Evolutionary conservation across 2,113 vertebrate species (phyloP).

Genomic region (Syngnathus scovelli): DNA sequence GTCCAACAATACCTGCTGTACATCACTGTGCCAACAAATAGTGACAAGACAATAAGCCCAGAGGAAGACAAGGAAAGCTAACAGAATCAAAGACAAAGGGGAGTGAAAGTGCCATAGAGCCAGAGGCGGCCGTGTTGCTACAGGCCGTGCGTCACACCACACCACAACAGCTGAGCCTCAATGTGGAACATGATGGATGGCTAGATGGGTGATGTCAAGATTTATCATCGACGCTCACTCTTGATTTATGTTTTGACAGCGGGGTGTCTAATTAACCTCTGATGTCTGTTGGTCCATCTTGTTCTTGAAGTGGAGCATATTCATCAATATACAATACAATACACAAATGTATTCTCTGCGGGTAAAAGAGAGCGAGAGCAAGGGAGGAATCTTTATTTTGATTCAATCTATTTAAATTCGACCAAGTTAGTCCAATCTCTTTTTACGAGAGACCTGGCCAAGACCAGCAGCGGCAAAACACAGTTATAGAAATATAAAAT

Average conservation of each 20-base stretch:
- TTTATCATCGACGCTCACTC: conserved; percentile 33
- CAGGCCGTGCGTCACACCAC: conserved; percentile 35
- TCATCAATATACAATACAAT: background rate
- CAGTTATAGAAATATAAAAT: too few relatives aligned
- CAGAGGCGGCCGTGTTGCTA: conserved; percentile 32
- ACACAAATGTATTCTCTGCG: too few relatives aligned
- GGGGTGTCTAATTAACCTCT: conserved; percentile 52
- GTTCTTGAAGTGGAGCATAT: background rate
- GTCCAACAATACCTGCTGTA: conserved; percentile 50
- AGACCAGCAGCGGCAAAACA: too few relatives aligned
- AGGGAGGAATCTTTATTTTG: too few relatives aligned
- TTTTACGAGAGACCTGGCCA: too few relatives aligned
- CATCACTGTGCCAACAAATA: conserved; percentile 56
- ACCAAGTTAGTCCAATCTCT: too few relatives aligned
- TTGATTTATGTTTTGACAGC: conserved; percentile 46
- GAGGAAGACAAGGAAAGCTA: conserved; percentile 11
- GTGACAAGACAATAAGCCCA: conserved; percentile 12
- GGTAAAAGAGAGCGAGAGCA: too few relatives aligned
- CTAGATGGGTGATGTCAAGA: conserved; percentile 39
- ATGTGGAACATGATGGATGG: conserved; percentile 27
- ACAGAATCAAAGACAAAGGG: conserved; percentile 14
- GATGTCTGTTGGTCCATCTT: conserved; percentile 14
- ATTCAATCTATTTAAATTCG: too few relatives aligned
- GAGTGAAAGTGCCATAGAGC: conserved; percentile 22
- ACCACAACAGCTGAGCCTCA: conserved; percentile 24